Conservation (phyloP, 2,888 invertebrate genomes). For the Leptothorax acervorum region DNA sequence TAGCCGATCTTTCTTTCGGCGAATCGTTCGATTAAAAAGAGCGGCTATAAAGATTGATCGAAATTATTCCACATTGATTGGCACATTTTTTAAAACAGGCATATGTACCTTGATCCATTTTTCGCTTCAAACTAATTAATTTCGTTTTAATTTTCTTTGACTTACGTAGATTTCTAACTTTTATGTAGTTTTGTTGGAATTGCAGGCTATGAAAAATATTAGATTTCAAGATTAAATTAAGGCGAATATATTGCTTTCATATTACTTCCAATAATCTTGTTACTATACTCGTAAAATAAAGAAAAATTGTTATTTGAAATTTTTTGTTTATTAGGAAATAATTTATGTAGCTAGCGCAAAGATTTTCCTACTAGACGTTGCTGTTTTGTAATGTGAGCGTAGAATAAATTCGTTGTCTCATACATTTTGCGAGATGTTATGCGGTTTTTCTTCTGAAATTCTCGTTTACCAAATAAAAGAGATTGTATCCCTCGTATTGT, state of each 20-base stretch:
- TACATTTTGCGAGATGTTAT: not conserved
- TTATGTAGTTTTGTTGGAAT: not conserved
- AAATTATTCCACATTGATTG: not conserved
- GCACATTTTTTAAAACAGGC: not conserved
- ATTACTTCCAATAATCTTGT: not conserved
- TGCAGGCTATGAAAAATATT: not conserved
- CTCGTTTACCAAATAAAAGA: slow-evolving; percentile 4
- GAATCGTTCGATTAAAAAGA: not conserved
- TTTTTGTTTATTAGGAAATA: not conserved
- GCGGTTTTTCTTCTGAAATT: slow-evolving; percentile 6
- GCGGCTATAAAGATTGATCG: not conserved
- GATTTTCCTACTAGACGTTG: not conserved
- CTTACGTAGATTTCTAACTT: not conserved
- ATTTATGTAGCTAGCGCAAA: not conserved
- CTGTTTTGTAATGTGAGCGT: not conserved
- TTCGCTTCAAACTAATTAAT: not conserved
- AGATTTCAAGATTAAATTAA: not conserved
- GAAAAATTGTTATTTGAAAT: not conserved
- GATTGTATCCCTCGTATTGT: not conserved
- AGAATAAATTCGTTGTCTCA: not conserved
- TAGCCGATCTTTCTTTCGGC: not conserved
- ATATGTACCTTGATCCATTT: not conserved
- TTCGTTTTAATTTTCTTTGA: not conserved
- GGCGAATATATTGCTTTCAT: not conserved
- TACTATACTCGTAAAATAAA: not conserved